A percentile compares a stretch with the other conserved stretches of the same genome.
These are phyloP conservation scores for Deladenus siricidicola DNA, from an alignment of 2,888 invertebrate species.

Conservation along the genomic window DNA sequence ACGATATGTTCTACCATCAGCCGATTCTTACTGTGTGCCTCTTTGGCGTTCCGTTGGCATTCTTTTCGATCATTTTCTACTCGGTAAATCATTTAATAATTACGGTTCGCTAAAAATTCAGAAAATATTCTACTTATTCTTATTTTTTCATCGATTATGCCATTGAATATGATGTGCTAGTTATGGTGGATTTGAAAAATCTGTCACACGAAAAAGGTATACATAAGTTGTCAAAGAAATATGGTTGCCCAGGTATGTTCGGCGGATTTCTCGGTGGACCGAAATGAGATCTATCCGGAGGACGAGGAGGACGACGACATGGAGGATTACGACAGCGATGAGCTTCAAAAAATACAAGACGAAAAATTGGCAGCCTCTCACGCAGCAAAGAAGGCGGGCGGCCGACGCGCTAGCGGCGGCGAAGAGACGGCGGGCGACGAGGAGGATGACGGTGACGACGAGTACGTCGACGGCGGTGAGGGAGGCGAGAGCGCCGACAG, in stretches of 20 bases:
- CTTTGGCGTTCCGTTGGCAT: conserved; percentile 85
- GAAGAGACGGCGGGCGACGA: background rate
- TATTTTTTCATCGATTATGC: too few relatives aligned
- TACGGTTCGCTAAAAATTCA: background rate
- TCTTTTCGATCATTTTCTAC: conserved; percentile 85
- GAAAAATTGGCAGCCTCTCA: too few relatives aligned
- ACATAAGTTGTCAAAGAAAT: too few relatives aligned
- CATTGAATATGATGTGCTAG: too few relatives aligned
- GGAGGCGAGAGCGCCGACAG: background rate
- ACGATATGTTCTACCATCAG: conserved; percentile 47
- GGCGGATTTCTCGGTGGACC: conserved; percentile 67
- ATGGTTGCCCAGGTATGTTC: conserved; percentile 77
- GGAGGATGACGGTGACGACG: background rate
- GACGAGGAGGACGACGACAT: conserved; percentile 32
- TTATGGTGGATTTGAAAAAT: background rate
- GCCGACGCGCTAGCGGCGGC: too few relatives aligned
- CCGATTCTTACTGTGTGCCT: conserved; percentile 84
- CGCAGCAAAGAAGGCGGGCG: too few relatives aligned
- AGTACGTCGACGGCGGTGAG: background rate
- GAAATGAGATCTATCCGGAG: conserved; percentile 50
- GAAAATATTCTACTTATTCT: too few relatives aligned
- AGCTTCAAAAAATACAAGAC: too few relatives aligned
- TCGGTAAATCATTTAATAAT: conserved; percentile 60
- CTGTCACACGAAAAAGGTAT: conserved; percentile 82
- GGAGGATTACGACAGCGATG: background rate